A percentile compares a stretch with the other conserved stretches of the same genome.
Conservation (phyloP, 2,113 vertebrate species). For the Callopanchax toddi region DNA sequence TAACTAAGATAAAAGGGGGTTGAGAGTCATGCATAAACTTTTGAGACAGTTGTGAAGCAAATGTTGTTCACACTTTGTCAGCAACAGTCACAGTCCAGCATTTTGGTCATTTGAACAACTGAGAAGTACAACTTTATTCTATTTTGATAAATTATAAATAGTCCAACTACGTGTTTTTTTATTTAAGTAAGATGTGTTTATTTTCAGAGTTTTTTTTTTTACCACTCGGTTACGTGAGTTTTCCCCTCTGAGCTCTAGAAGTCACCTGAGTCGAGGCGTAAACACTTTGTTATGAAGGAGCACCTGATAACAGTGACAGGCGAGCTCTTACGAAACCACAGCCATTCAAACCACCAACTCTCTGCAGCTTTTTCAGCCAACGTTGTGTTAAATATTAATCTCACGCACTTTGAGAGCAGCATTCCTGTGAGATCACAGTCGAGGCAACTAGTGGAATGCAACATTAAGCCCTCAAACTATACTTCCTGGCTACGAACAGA, state of each 20-base stretch:
- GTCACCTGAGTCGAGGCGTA: conserved; percentile 62
- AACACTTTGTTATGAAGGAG: conserved; percentile 59
- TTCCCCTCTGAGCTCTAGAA: conserved; percentile 35
- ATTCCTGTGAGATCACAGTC: conserved; percentile 68
- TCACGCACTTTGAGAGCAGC: conserved; percentile 54
- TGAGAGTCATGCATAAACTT: no score
- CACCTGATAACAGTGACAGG: conserved; percentile 56
- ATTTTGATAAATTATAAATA: no score
- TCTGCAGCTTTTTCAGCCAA: conserved; percentile 41
- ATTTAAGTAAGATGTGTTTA: no score
- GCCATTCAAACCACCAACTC: conserved; percentile 40
- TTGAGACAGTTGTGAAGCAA: no score
- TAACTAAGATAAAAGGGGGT: no score
- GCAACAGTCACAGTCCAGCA: no score
- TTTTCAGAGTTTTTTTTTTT: no score
- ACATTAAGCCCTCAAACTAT: conserved; percentile 63
- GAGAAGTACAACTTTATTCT: no score
- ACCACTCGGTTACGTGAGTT: no score
- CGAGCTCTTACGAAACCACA: conserved; percentile 59
- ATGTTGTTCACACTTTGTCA: no score
- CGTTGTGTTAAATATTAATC: conserved; percentile 78
- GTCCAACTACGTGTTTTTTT: no score
- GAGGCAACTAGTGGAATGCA: conserved; percentile 65
- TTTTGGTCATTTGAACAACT: no score
- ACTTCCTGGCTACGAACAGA: conserved; percentile 64